These are phyloP conservation scores for Ophion obscuratus DNA, from an alignment of 2,888 invertebrate genomes.

Conservation along the genomic window DNA sequence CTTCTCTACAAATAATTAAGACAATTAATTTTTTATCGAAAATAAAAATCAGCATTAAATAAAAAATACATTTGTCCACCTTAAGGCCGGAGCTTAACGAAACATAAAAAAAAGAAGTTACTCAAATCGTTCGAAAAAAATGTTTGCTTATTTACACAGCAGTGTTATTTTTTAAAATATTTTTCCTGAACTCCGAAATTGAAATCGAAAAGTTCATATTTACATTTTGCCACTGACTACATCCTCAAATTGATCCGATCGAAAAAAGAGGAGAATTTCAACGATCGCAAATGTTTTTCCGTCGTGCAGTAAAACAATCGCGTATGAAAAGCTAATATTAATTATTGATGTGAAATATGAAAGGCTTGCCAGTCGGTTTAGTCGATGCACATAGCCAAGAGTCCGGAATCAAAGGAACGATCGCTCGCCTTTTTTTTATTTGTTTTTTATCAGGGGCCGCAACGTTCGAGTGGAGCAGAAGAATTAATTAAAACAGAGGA, in stretches of 20 bases:
- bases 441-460: not conserved
- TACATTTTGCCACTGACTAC: not conserved
- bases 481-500: not conserved
- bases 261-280: not conserved
- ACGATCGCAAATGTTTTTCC: not conserved
- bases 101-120: not conserved
- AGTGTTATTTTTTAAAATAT: not conserved
- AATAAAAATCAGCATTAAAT: not conserved
- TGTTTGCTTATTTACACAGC: not conserved
- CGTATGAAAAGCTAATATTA: not conserved
- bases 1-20: not conserved
- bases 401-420: slow-evolving; percentile 60
- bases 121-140: not conserved
- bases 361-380: not conserved
- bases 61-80: not conserved
- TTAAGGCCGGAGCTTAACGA: not conserved
- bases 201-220: not conserved
- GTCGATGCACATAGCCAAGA: slow-evolving; percentile 42
- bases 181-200: not conserved
- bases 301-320: not conserved
- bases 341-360: not conserved
- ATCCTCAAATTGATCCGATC: not conserved
- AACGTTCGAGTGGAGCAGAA: slow-evolving; percentile 17
- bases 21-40: not conserved
- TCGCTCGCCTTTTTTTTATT: not conserved